Percentiles rank a stretch among this genome's conserved stretches.
Evolutionary conservation across 92 coral and sea anemone species (phyloP).

Genomic region (Paragorgia papillata): DNA sequence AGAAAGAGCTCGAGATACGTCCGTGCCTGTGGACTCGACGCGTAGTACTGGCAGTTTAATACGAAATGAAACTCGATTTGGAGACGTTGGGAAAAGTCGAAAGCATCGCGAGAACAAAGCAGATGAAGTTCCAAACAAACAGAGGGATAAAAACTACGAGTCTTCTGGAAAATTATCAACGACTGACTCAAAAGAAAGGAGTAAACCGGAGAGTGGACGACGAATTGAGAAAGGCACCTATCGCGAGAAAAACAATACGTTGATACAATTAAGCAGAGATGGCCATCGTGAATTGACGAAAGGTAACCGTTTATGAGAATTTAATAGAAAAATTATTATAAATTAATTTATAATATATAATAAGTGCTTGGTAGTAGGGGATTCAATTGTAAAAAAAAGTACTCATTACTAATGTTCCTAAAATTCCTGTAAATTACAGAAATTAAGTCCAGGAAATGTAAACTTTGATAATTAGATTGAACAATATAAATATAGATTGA

Average conservation of each 20-base stretch:
- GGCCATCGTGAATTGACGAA: constrained; percentile 51
- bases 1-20: constrained; percentile 88
- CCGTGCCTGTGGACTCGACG: constrained; percentile 95
- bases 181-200: constrained; percentile 75
- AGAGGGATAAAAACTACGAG: constrained; percentile 38
- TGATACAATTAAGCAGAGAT: constrained; percentile 70
- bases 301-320: constrained; percentile 35
- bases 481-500: too few relatives aligned
- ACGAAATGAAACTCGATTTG: constrained; percentile 89
- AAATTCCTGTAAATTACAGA: too few relatives aligned
- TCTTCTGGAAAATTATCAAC: constrained; percentile 56
- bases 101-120: constrained; percentile 86
- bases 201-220: constrained; percentile 70
- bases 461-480: too few relatives aligned
- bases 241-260: constrained; percentile 65
- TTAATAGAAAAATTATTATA: not conserved
- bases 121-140: constrained; percentile 59
- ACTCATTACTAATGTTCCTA: too few relatives aligned
- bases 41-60: constrained; percentile 76
- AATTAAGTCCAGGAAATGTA: too few relatives aligned
- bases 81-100: constrained; percentile 82
- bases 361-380: too few relatives aligned
- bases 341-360: too few relatives aligned
- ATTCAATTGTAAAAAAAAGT: too few relatives aligned
- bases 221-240: constrained; percentile 59